Evolutionary conservation across 2,888 invertebrate species (phyloP), one percentile per base, ranked within the genome.

Genomic region (Esperia sulphurella): DNA sequence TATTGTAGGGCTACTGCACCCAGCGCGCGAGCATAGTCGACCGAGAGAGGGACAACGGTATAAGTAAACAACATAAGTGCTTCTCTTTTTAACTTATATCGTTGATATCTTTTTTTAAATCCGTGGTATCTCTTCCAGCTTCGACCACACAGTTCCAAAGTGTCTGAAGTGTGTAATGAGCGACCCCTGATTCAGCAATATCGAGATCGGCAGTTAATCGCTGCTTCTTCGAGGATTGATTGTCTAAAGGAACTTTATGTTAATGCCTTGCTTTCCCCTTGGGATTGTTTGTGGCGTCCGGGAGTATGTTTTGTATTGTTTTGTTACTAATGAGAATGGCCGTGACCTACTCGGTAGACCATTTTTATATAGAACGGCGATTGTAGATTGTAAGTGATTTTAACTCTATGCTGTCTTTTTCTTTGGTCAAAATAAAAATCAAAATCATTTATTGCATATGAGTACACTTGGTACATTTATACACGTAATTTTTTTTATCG

Each of bases 101-200:
- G n/a, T n/a, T n/a, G n/a, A n/a, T n/a, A n/a, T n/a, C n/a, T n/a
- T n/a, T n/a, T n/a, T n/a, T n/a, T 8, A 10, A 37, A 13, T 3
- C 7, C 37, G 8, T 37, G 6, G 1, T 12, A 12, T 13, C 39
- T 8, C 48, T 50, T 53, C 53, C 29, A 53, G 48, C 8, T 30
- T 31, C 35, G 1, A 28, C 28, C 10, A 12, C 10, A 5, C n/a
- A 10, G 13, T 39, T 14, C 53, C 61, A 61, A 33, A 43, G 33
- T 14, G 45, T 53, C 44, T 45, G 49, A 45, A 46, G 50, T 52
- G 43, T 55, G 49, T 59, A 69, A 65, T 63, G 62, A 65, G 56
- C 53, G 42, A 35, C 28, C 45, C 46, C 65, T 68, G 70, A 71
- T 54, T 66, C 66, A 64, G 68, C 70, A 52, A 61, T 61, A 65